Percentiles rank a stretch among this genome's conserved stretches.
These are phyloP conservation scores for Steatocranus sp. DNA, from an alignment of 2,797 vertebrate genomes.

Conservation along the genomic window DNA sequence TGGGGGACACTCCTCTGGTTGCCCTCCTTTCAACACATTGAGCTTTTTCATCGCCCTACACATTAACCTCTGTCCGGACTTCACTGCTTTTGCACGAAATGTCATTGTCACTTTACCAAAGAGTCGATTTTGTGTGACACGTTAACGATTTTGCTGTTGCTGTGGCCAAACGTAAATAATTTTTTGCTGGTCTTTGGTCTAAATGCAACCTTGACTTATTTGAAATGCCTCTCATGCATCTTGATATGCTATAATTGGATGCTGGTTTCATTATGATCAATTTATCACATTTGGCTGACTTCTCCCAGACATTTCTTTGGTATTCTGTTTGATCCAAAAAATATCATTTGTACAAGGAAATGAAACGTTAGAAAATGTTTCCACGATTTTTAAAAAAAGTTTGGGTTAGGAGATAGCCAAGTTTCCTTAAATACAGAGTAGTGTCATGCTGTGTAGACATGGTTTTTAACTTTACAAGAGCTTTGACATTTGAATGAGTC, in stretches of 20 bases:
- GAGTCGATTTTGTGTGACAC: conserved; percentile 11
- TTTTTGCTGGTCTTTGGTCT: not conserved
- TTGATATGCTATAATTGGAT: conserved; percentile 8
- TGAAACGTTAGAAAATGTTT: conserved; percentile 17
- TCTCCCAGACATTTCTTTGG: not conserved
- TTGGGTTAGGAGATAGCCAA: not conserved
- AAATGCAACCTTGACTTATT: not conserved
- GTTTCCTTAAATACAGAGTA: not conserved
- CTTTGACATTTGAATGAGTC: not conserved
- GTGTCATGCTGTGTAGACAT: not conserved
- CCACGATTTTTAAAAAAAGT: not conserved
- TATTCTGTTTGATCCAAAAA: conserved; percentile 41
- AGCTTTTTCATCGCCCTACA: not conserved
- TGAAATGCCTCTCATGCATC: conserved; percentile 5
- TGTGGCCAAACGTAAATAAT: not conserved
- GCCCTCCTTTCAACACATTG: not conserved
- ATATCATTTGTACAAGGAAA: conserved; percentile 15
- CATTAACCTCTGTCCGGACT: conserved; percentile 17
- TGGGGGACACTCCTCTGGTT: not conserved
- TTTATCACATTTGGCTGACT: conserved; percentile 21
- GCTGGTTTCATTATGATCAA: conserved; percentile 37
- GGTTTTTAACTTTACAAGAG: not conserved
- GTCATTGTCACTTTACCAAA: not conserved
- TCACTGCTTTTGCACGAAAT: not conserved
- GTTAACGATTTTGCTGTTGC: conserved; percentile 1